A percentile compares a stretch with the other conserved stretches of the same genome.
phyloP scores from a whole-genome alignment of 2,113 vertebrate species.

The Neopipo cinnamomea region DNA sequence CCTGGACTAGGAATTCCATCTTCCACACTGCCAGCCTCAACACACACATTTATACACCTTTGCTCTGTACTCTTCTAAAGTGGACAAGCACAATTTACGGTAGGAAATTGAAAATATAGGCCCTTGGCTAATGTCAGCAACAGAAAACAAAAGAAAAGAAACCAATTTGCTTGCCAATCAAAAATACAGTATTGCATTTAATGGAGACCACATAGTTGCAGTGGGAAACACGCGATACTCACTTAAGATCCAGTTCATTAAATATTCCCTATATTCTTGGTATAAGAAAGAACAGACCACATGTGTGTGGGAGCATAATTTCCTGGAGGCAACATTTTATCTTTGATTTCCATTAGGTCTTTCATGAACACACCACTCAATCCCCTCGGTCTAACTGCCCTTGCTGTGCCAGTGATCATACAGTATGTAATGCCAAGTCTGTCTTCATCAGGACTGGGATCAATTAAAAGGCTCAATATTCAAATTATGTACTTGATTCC shows the following conservation, averaged over 20 bases:
- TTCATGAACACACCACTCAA: conserved; percentile 1
- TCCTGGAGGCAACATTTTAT: conserved; percentile 27
- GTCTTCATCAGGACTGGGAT: neutral
- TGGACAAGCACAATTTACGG: conserved; percentile 41
- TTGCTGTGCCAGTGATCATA: conserved; percentile 21
- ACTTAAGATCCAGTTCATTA: conserved; percentile 11
- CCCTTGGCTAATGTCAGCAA: conserved; percentile 31
- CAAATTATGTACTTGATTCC: neutral
- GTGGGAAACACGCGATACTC: neutral
- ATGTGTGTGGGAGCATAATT: neutral
- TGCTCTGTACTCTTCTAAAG: conserved; percentile 9
- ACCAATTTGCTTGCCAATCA: neutral
- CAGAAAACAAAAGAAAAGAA: neutral
- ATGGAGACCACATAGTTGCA: neutral
- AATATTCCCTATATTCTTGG: neutral
- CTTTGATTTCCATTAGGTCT: conserved; percentile 47
- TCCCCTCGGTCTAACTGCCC: neutral
- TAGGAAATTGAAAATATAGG: conserved; percentile 47
- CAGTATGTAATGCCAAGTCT: neutral
- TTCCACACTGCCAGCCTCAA: neutral
- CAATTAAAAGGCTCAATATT: conserved; percentile 16
- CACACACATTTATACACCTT: neutral
- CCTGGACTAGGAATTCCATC: conserved; percentile 40
- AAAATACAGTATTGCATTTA: neutral
- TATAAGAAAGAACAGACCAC: neutral